phyloP scores from a whole-genome alignment of 1,140 invertebrate genomes.

The Trichoplusia ni region DNA sequence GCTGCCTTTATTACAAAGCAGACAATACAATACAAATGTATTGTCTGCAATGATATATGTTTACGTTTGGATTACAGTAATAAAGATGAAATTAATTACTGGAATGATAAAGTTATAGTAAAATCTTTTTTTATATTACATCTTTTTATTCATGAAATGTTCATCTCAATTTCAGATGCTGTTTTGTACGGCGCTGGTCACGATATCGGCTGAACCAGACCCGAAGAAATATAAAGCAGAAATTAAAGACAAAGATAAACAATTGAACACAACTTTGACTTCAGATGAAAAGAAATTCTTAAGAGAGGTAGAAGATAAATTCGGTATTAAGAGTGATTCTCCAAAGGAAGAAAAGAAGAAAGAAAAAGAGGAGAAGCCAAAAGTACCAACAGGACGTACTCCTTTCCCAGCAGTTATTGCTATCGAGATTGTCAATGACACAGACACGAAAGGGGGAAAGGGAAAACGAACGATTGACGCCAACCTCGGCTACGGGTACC shows the following conservation, averaged over 20 bases:
- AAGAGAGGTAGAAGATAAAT: slow-evolving; percentile 78
- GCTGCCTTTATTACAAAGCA: background rate
- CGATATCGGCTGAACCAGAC: slow-evolving; percentile 52
- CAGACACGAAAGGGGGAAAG: slow-evolving; percentile 72
- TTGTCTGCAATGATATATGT: too few relatives aligned
- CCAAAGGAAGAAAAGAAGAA: slow-evolving; percentile 43
- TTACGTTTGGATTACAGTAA: too few relatives aligned
- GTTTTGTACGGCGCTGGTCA: slow-evolving; percentile 45
- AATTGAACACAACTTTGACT: slow-evolving; percentile 55
- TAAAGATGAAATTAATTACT: too few relatives aligned
- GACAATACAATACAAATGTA: background rate
- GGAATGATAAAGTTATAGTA: too few relatives aligned
- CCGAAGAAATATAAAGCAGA: slow-evolving; percentile 73
- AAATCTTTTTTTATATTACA: too few relatives aligned
- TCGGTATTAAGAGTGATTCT: slow-evolving; percentile 70
- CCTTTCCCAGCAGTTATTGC: slow-evolving; percentile 81
- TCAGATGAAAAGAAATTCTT: slow-evolving; percentile 76
- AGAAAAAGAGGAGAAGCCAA: slow-evolving; percentile 36
- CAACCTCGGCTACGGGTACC: slow-evolving; percentile 82
- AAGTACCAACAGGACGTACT: slow-evolving; percentile 40
- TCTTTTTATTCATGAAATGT: background rate
- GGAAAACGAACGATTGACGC: slow-evolving; percentile 83
- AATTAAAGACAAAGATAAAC: slow-evolving; percentile 54
- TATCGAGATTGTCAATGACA: slow-evolving; percentile 83
- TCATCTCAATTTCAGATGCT: slow-evolving; percentile 63